Evolutionary conservation across 2,797 vertebrate species (phyloP), one percentile per base, ranked within the genome.

Genomic region (Molossus molossus): DNA sequence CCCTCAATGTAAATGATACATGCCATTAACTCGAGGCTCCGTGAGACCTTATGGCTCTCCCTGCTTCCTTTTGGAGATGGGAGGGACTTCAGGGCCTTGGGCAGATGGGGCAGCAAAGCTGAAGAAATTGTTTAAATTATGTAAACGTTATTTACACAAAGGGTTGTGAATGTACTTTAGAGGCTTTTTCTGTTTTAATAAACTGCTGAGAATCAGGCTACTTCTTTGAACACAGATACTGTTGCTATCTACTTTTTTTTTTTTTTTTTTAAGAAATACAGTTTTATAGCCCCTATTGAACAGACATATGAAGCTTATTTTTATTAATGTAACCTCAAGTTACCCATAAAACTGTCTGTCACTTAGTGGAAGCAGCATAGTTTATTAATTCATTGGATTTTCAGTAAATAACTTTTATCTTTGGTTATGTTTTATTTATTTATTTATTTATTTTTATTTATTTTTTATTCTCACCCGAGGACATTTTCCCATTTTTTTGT

Each of bases 91-190:
- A 87, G 98, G 98, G 98, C 98, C 97, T 95, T 97, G 98, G 98
- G 98, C 99, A 99, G 99, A 98, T 99, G 99, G 99, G 97, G 96
- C 97, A 91, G 98, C 98, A 98, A 96, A 97, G 97, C 98, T 95
- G 50, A 97, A 97, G 98, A 99, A 99, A 99, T 98, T 98, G 98
- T 98, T 99, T 99, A 98, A 98, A 98, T 98, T 99, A 98, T 98
- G 98, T 98, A 98, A 98, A 98, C 98, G 97, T 99, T 99, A 99
- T 99, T 99, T 99, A 99, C 99, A 99, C 98, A 99, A 98, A 98
- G 98, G 97, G 90, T 98, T 97, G 70, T 98, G 97, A 98, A 98
- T 81, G 90, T 96, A 90, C 97, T 97, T 96, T 3, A 48, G 60
- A 96, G 97, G 94, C 96, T 9, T 87, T 97, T 67, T 85, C 96